Evolutionary conservation across 53 echinoderm and acorn worm genomes (phyloP).

Genomic region (Pentamera pediparva): DNA sequence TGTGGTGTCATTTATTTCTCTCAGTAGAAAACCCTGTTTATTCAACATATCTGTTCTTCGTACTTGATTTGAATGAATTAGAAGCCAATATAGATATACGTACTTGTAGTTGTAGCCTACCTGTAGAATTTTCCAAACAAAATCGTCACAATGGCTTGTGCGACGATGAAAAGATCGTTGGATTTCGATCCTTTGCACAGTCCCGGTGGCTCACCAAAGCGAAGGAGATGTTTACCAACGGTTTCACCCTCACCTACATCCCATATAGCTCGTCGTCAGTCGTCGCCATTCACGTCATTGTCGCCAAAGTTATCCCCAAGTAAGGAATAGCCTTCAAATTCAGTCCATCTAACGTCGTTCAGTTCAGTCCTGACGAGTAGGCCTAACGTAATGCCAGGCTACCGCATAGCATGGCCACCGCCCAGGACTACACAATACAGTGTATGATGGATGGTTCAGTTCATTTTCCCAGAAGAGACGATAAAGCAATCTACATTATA

Average conservation of each 20-base stretch:
- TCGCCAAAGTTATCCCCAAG: slow-evolving; percentile 80
- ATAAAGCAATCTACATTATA: background rate
- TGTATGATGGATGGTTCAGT: background rate
- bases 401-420: background rate
- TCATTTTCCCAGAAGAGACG: background rate
- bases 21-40: too few species aligned
- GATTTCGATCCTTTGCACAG: slow-evolving; percentile 99
- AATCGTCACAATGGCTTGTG: slow-evolving; percentile 91
- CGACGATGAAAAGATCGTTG: slow-evolving; percentile 97
- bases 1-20: too few species aligned
- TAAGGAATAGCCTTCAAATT: slow-evolving; percentile 39
- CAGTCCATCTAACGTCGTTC: background rate
- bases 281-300: slow-evolving; percentile 87
- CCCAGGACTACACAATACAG: background rate
- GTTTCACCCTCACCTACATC: slow-evolving; percentile 75
- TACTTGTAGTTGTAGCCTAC: too few species aligned
- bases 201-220: slow-evolving; percentile 82
- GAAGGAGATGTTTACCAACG: slow-evolving; percentile 87
- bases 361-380: background rate
- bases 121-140: background rate
- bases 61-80: too few species aligned
- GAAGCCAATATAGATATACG: too few species aligned
- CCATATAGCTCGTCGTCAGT: slow-evolving; percentile 75
- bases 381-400: background rate
- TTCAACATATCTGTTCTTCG: too few species aligned